Conservation (phyloP, 2,113 vertebrate genomes). For the Equus przewalskii region DNA sequence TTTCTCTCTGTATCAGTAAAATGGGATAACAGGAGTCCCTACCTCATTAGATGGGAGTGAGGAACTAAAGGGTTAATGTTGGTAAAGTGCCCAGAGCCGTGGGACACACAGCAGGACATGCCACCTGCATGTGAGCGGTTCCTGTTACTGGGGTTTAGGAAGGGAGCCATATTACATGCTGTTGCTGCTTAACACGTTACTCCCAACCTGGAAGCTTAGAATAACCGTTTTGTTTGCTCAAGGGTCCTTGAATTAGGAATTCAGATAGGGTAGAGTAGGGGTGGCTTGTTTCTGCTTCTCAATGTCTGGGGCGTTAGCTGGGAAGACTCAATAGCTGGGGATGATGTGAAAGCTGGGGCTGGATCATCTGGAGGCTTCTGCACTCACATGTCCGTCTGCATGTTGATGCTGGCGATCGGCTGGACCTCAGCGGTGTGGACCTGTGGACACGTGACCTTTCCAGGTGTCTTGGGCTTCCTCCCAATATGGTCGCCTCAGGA, state of each 20-base stretch:
- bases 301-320: background rate
- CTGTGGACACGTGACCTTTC: background rate
- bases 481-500: background rate
- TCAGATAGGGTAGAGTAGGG: background rate
- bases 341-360: background rate
- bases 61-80: background rate
- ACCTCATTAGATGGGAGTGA: no score
- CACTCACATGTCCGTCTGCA: background rate
- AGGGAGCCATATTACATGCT: background rate
- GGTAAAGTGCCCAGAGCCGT: background rate
- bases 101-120: background rate
- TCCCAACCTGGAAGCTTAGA: background rate
- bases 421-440: background rate
- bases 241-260: background rate
- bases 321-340: background rate
- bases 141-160: background rate
- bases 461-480: background rate
- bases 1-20: background rate
- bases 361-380: background rate
- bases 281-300: background rate
- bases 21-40: background rate
- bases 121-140: no score
- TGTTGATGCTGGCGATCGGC: background rate
- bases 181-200: background rate
- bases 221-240: background rate